Conservation (phyloP, 2,888 invertebrate genomes). For the Xylota sylvarum region DNA sequence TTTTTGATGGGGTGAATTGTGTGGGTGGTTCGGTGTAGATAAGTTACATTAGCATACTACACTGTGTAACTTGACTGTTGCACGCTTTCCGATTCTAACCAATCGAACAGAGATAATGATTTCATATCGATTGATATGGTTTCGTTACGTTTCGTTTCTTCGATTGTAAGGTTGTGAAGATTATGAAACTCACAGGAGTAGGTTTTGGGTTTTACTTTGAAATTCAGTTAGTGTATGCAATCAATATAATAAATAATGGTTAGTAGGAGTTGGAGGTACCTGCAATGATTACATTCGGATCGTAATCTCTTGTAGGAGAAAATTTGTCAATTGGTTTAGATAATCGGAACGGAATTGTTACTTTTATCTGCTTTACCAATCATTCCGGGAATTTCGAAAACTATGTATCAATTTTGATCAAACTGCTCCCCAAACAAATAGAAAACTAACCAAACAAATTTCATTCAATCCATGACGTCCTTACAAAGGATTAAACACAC, state of each 20-base stretch:
- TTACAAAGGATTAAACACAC: neutral
- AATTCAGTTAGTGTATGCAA: constrained; percentile 51
- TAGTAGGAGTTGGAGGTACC: neutral
- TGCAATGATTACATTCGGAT: neutral
- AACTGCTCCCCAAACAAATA: neutral
- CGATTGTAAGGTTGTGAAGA: constrained; percentile 2
- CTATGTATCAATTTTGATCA: neutral
- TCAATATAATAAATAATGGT: constrained; percentile 40
- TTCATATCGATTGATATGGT: constrained; percentile 62
- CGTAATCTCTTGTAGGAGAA: neutral
- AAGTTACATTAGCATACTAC: constrained; percentile 51
- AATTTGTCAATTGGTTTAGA: neutral
- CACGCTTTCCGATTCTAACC: constrained; percentile 39
- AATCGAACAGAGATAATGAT: constrained; percentile 61
- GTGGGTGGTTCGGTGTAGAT: constrained; percentile 43
- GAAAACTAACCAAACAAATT: neutral
- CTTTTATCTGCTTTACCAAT: neutral
- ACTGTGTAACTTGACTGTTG: constrained; percentile 45
- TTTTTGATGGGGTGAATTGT: constrained; percentile 16
- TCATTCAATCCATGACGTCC: neutral
- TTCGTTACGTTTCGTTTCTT: constrained; percentile 39
- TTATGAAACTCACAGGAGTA: constrained; percentile 3
- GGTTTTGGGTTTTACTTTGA: constrained; percentile 7
- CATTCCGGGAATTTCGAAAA: neutral
- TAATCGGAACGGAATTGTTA: too few relatives aligned